A percentile compares a stretch with the other conserved stretches of the same genome.
phyloP scores from a whole-genome alignment of 92 coral and sea anemone species.

The Phenganax subtilis region DNA sequence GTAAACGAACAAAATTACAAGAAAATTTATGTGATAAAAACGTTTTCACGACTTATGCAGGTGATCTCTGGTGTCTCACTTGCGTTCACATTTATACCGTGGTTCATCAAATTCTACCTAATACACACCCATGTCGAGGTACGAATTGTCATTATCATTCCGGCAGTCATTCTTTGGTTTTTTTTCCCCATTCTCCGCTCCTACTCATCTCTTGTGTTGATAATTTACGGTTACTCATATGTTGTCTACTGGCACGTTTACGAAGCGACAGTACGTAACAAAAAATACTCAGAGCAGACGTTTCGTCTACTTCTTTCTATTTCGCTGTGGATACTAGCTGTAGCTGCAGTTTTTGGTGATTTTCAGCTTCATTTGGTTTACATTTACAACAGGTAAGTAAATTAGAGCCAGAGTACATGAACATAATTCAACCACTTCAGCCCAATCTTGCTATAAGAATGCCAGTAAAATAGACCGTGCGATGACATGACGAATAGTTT shows the following conservation, averaged over 20 bases:
- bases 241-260: conserved; percentile 40
- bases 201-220: conserved; percentile 6
- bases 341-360: conserved; percentile 4
- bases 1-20: neutral
- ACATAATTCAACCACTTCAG: no score
- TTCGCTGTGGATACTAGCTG: conserved; percentile 1
- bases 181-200: conserved; percentile 27
- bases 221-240: conserved; percentile 14
- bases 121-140: neutral
- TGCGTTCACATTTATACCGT: conserved; percentile 34
- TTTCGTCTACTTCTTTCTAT: conserved; percentile 2
- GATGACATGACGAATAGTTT: no score
- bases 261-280: neutral
- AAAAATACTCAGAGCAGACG: neutral
- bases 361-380: conserved; percentile 29
- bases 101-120: conserved; percentile 34
- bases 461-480: no score
- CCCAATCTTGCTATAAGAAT: no score
- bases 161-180: conserved; percentile 26
- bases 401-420: no score
- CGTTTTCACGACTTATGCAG: conserved; percentile 36
- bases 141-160: neutral
- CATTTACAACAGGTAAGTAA: conserved; percentile 37
- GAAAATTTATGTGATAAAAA: neutral
- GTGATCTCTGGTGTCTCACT: conserved; percentile 44